Base-by-base conservation (phyloP, 1,140 invertebrate species). In the Drosophila saltans region DNA sequence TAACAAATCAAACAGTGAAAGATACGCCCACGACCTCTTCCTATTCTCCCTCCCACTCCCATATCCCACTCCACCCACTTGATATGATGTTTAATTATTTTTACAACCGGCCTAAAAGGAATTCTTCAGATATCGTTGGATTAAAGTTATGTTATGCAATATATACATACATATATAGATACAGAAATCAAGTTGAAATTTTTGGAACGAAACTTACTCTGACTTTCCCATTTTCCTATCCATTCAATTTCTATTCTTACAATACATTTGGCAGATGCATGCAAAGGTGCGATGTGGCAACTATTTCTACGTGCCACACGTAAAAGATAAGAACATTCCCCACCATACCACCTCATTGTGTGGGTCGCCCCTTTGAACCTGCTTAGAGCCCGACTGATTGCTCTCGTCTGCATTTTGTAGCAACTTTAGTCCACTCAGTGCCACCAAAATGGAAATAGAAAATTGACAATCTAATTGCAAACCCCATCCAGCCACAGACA, bases 391-490 rank as follows among this genome's bases (percentile, higher is more conserved):
- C 72, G 65, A 33, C 7, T 39, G 52, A 28, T 16, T 59, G 24
- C 63, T 48, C 11, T 10, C 45, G 30, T 30, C 36, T 83, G 76
- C 68, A 74, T 74, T 76, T 72, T 66, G 68, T 60, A 68, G 52
- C 66, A 58, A n/a, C 71, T 72, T 24, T 5, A 11, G 26, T 30
- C 63, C 73, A 80, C 66, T 66, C 26, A 60, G 41, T 39, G 52
- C 41, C 56, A 26, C 26, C 39, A 36, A 24, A 41, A 61, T 40
- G 43, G 26, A 59, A 48, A 61, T 52, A 59, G 40, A 55, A 70
- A 75, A 70, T 66, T 79, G 71, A 73, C 66, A 81, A 86, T 78
- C 74, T 75, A 81, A 85, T 86, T 81, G 78, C 82, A 74, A 36
- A 36, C 64, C 45, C 56, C 24, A 52, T 52, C 2, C 24, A 52